Evolutionary conservation across 2,888 invertebrate species (phyloP).

Genomic region (Plusia festucae): DNA sequence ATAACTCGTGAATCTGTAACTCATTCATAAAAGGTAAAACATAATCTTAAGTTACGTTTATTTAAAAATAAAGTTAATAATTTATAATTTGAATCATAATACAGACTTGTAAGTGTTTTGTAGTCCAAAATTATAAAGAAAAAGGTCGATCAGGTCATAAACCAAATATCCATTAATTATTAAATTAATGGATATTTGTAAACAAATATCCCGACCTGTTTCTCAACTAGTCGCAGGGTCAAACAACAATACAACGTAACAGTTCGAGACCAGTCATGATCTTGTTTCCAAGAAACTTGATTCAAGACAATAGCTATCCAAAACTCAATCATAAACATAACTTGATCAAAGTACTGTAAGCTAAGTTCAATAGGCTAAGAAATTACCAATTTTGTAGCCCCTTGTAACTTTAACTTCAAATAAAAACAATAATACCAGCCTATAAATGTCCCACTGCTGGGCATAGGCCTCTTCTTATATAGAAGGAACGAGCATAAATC

Average conservation of each 20-base stretch:
- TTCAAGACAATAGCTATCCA: slow-evolving; percentile 17
- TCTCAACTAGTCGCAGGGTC: slow-evolving; percentile 13
- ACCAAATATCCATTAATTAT: slow-evolving; percentile 7
- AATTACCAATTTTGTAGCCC: neutral
- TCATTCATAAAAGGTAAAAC: no score
- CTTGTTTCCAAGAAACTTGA: slow-evolving; percentile 16
- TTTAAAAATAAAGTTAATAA: neutral
- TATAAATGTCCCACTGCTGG: no score
- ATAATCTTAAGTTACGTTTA: no score
- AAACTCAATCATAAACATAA: slow-evolving; percentile 23
- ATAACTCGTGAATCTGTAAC: neutral
- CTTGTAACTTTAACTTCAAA: neutral
- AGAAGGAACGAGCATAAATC: no score
- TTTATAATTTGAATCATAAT: no score
- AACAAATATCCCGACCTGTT: slow-evolving; percentile 39
- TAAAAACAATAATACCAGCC: no score
- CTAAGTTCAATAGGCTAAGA: neutral
- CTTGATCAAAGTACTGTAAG: neutral
- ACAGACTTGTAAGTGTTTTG: no score
- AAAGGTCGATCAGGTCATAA: no score
- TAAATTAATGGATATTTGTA: slow-evolving; percentile 25
- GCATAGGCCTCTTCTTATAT: no score
- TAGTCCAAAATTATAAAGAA: no score
- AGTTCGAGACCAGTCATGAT: slow-evolving; percentile 31
- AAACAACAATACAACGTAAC: slow-evolving; percentile 15